These are phyloP conservation scores for Alaudala cheleensis DNA, from an alignment of 2,113 vertebrate genomes.

Conservation along the genomic window DNA sequence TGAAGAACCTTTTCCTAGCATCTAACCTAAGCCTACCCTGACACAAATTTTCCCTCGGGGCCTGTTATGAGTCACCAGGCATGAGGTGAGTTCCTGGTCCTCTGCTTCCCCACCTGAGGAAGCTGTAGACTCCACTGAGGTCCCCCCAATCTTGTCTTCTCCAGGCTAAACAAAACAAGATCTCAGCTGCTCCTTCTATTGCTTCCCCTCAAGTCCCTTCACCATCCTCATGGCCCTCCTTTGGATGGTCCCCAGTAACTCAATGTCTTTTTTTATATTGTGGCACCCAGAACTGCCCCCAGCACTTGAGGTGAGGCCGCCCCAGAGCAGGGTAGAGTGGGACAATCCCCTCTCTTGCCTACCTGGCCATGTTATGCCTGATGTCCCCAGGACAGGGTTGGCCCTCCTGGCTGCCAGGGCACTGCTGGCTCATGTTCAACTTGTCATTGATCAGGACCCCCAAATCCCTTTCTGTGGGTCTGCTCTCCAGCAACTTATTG, in stretches of 20 bases:
- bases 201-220: neutral
- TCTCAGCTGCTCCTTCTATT: neutral
- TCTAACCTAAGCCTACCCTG: neutral
- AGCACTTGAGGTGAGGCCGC: rapidly evolving
- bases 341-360: neutral
- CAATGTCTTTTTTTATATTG: neutral
- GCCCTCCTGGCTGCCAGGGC: neutral
- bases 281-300: neutral
- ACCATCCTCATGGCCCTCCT: neutral
- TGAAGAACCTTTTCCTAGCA: neutral
- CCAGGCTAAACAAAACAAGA: neutral
- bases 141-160: neutral
- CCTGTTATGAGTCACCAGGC: neutral
- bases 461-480: neutral
- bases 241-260: neutral
- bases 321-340: rapidly evolving
- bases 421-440: rapidly evolving
- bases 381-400: rapidly evolving
- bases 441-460: rapidly evolving
- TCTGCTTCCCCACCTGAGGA: neutral
- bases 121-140: neutral
- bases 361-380: neutral
- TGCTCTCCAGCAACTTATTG: neutral
- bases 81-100: neutral
- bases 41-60: neutral